Percentiles rank a stretch among this genome's conserved stretches.
Evolutionary conservation across 2,113 vertebrate genomes (phyloP).

Genomic region (human (Homo sapiens)): DNA sequence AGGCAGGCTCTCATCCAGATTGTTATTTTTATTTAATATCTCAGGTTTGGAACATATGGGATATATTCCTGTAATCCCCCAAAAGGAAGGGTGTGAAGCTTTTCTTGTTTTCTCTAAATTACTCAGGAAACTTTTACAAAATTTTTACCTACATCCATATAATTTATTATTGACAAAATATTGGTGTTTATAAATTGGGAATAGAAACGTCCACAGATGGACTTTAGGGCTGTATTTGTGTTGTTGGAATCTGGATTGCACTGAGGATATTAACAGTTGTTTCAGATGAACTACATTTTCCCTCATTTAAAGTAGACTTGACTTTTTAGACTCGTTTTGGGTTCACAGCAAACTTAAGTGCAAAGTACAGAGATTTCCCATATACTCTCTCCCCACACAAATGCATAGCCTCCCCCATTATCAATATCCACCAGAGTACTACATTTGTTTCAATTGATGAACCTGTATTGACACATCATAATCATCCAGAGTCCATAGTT

Average conservation of each 20-base stretch:
- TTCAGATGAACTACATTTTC: neutral
- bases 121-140: neutral
- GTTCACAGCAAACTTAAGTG: neutral
- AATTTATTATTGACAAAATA: conserved; percentile 13
- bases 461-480: neutral
- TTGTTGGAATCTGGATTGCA: neutral
- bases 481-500: neutral
- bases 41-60: conserved; percentile 29
- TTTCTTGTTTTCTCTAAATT: conserved; percentile 14
- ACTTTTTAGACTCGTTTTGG: neutral
- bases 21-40: conserved; percentile 13
- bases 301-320: neutral
- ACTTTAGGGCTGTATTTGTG: neutral
- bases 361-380: neutral
- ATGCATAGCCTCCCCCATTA: neutral
- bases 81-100: neutral
- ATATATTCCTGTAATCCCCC: neutral
- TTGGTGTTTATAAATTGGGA: neutral
- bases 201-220: neutral
- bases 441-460: neutral
- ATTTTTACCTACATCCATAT: neutral
- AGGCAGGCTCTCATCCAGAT: neutral
- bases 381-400: neutral
- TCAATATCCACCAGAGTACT: neutral
- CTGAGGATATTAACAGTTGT: neutral